phyloP scores from a whole-genome alignment of 2,797 vertebrate species.

The Peromyscus aztecus region DNA sequence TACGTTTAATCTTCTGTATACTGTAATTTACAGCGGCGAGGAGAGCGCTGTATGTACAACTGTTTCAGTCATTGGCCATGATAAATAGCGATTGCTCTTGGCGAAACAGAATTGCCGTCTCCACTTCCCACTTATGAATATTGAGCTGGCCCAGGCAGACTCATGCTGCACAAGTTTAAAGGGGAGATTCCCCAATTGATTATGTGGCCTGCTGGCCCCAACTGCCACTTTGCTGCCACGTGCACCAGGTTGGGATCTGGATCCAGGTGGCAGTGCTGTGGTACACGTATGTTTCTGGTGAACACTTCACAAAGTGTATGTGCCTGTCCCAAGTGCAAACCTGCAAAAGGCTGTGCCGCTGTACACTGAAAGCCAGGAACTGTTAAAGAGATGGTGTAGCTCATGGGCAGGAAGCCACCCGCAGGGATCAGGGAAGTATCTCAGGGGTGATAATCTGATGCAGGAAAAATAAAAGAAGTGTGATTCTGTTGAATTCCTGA shows the following conservation, averaged over 20 bases:
- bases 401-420: slow-evolving; percentile 36
- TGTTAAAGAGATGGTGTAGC: slow-evolving; percentile 35
- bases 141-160: slow-evolving; percentile 75
- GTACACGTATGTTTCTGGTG: not conserved
- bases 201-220: not conserved
- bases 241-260: not conserved
- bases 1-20: slow-evolving; percentile 87
- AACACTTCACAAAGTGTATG: not conserved
- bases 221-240: slow-evolving; percentile 1
- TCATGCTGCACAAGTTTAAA: slow-evolving; percentile 63
- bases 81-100: slow-evolving; percentile 76
- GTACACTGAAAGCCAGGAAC: not conserved
- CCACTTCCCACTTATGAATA: slow-evolving; percentile 80
- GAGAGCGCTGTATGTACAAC: slow-evolving; percentile 73
- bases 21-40: slow-evolving; percentile 84
- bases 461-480: slow-evolving; percentile 14
- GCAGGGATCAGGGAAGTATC: slow-evolving; percentile 24
- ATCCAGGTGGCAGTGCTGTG: not conserved
- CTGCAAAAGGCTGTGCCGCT: slow-evolving; percentile 20
- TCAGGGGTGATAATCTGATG: slow-evolving; percentile 64
- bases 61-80: slow-evolving; percentile 77
- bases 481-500: slow-evolving; percentile 61
- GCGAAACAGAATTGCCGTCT: slow-evolving; percentile 72
- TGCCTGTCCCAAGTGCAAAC: not conserved
- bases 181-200: slow-evolving; percentile 53